These are phyloP conservation scores for Morone saxatilis DNA, from an alignment of 2,113 vertebrate genomes.

Conservation along the genomic window DNA sequence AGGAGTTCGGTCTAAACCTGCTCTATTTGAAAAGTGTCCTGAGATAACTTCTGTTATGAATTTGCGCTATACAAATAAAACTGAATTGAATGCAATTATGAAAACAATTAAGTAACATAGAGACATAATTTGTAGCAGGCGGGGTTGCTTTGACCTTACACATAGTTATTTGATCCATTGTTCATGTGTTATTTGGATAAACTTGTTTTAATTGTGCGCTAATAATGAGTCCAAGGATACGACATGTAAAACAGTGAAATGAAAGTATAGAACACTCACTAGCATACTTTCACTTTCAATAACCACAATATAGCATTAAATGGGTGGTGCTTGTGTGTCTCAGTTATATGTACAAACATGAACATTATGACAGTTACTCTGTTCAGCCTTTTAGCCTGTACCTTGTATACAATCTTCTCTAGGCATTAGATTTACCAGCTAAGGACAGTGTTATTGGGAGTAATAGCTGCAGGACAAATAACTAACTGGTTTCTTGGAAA, in stretches of 20 bases:
- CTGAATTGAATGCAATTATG: too few relatives aligned
- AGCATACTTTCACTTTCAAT: background rate
- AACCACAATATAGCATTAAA: background rate
- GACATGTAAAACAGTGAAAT: background rate
- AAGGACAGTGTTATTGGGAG: background rate
- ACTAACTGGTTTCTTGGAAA: constrained; percentile 1
- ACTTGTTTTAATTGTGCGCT: background rate
- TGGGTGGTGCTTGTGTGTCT: background rate
- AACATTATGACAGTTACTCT: background rate
- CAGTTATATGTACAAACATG: constrained; percentile 1
- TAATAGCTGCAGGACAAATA: constrained; percentile 11
- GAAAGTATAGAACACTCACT: background rate
- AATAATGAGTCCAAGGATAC: background rate
- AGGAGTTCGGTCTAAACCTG: too few relatives aligned
- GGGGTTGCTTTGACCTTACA: too few relatives aligned
- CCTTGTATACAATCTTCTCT: background rate
- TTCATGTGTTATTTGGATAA: background rate
- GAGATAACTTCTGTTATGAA: too few relatives aligned
- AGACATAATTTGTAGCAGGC: too few relatives aligned
- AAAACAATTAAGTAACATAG: too few relatives aligned
- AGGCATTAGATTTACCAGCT: background rate
- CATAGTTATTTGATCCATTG: background rate
- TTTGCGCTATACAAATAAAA: too few relatives aligned
- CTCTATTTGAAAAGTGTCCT: too few relatives aligned
- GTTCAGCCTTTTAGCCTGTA: background rate